Evolutionary conservation across 2,797 vertebrate genomes (phyloP).

Genomic region (Anguilla megastoma): DNA sequence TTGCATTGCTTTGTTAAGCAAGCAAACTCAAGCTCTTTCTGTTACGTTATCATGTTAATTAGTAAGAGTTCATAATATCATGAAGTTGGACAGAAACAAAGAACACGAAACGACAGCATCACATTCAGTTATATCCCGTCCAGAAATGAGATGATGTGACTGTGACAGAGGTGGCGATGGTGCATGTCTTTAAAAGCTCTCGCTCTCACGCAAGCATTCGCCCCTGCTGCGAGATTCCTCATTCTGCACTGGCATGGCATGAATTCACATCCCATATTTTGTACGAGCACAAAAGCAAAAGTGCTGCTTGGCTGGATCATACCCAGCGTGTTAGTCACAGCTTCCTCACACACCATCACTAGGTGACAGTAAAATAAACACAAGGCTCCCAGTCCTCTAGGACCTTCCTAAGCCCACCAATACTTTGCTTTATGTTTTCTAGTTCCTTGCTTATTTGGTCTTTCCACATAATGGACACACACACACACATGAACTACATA

Average conservation of each 20-base stretch:
- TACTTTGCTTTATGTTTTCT: background rate
- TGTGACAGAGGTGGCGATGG: background rate
- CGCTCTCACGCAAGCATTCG: background rate
- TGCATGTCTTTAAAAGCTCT: too few species aligned
- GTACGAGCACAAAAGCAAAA: background rate
- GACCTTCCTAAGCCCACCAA: background rate
- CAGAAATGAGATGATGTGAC: background rate
- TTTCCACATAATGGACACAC: background rate
- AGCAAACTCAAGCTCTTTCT: background rate
- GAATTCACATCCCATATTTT: background rate
- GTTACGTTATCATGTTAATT: background rate
- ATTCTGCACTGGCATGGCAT: background rate
- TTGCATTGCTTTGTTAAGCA: too few species aligned
- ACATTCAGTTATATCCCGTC: background rate
- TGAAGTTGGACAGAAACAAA: background rate
- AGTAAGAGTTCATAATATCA: background rate
- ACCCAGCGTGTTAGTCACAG: background rate
- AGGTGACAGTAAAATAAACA: background rate
- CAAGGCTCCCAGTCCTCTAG: background rate
- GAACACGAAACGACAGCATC: background rate
- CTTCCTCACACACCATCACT: background rate
- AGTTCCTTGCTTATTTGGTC: background rate
- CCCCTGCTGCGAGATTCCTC: background rate
- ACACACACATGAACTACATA: background rate
- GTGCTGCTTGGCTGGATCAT: background rate